Conservation (phyloP, 92 coral and sea anemone genomes). For the Anthopleura xanthogrammica region DNA sequence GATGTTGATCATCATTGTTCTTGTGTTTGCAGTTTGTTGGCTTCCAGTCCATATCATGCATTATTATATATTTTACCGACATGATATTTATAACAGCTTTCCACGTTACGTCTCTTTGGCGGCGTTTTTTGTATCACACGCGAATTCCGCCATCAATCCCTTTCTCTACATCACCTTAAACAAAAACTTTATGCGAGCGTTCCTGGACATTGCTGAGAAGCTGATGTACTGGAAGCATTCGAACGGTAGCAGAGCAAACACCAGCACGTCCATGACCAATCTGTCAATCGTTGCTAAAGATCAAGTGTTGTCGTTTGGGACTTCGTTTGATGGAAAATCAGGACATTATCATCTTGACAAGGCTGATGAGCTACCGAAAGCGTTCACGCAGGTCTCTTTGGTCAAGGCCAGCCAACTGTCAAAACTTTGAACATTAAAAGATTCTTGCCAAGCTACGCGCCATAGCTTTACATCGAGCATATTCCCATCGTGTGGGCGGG, state of each 20-base stretch:
- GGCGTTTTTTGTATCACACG: slow-evolving; percentile 68
- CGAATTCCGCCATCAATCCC: slow-evolving; percentile 66
- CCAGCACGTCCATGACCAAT: slow-evolving; percentile 30
- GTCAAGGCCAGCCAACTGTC: slow-evolving; percentile 15
- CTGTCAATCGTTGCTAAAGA: slow-evolving; percentile 13
- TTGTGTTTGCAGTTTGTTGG: slow-evolving; percentile 71
- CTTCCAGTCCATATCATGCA: slow-evolving; percentile 79
- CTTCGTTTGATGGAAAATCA: background rate
- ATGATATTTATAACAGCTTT: slow-evolving; percentile 8
- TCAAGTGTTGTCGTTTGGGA: background rate
- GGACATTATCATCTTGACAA: slow-evolving; percentile 15
- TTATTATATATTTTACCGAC: slow-evolving; percentile 27
- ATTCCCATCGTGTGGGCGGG: too few relatives aligned
- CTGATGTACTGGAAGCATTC: slow-evolving; percentile 5
- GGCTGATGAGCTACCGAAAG: background rate
- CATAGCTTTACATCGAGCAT: too few relatives aligned
- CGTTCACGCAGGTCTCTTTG: slow-evolving; percentile 10
- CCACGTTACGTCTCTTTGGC: slow-evolving; percentile 20
- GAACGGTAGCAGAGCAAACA: slow-evolving; percentile 2
- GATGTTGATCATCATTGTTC: slow-evolving; percentile 64
- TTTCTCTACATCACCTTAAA: slow-evolving; percentile 64
- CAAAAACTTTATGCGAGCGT: slow-evolving; percentile 67
- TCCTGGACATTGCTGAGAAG: slow-evolving; percentile 33
- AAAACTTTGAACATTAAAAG: background rate
- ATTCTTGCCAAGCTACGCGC: too few relatives aligned